Evolutionary conservation across 2,113 vertebrate genomes (phyloP).

Genomic region (Rhizomys pruinosus): DNA sequence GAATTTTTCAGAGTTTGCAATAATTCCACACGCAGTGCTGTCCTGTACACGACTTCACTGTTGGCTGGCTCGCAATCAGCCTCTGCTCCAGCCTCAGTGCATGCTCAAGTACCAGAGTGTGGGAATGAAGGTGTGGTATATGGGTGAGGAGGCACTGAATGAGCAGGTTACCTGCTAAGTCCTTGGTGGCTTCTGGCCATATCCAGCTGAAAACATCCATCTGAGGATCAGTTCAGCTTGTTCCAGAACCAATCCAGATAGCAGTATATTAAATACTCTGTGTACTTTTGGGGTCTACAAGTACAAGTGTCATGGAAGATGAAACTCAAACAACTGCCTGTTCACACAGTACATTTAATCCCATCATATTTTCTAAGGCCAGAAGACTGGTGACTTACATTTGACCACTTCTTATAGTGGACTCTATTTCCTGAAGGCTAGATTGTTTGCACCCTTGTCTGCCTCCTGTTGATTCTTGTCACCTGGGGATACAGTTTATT

Average conservation of each 20-base stretch:
- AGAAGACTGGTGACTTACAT: not conserved
- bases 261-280: rapidly evolving
- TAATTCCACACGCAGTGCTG: not conserved
- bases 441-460: not conserved
- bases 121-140: rapidly evolving
- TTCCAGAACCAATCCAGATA: not conserved
- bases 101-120: not conserved
- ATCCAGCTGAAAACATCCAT: not conserved
- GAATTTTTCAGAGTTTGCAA: not conserved
- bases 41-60: not conserved
- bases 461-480: not conserved
- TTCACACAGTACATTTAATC: not conserved
- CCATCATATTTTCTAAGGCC: no score
- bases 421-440: not conserved
- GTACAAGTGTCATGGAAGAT: not conserved
- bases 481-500: not conserved
- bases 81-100: not conserved
- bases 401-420: not conserved
- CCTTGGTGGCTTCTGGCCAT: not conserved
- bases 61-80: not conserved
- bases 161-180: not conserved
- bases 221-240: no score
- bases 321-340: not conserved
- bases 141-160: not conserved
- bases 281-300: not conserved